phyloP scores from a whole-genome alignment of 2,113 vertebrate genomes.

The Cyprinodon variegatus region DNA sequence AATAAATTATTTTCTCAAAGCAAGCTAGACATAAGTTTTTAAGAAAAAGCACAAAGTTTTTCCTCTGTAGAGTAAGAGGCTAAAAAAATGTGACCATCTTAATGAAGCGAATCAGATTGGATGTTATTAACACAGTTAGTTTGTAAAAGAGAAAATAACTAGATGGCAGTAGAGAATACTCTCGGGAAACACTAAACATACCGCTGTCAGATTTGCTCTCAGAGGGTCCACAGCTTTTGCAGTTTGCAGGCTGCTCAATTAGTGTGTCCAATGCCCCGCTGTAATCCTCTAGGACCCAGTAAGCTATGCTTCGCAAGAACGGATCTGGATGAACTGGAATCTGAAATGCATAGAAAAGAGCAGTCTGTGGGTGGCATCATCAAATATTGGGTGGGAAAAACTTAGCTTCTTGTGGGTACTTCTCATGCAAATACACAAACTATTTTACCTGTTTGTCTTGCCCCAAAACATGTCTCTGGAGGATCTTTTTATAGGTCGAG shows the following conservation, averaged over 20 bases:
- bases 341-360: conserved; percentile 35
- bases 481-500: conserved; percentile 90
- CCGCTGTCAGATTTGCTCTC: conserved; percentile 43
- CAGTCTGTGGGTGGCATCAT: neutral
- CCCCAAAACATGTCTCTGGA: conserved; percentile 89
- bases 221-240: conserved; percentile 16
- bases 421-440: neutral
- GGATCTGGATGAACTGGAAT: conserved; percentile 84
- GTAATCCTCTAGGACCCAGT: conserved; percentile 96
- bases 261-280: conserved; percentile 90
- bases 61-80: no score
- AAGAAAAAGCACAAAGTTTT: no score
- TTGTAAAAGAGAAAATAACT: neutral
- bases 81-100: no score
- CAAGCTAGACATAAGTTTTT: no score
- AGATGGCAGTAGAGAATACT: neutral
- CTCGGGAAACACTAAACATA: conserved; percentile 13
- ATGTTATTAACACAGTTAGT: neutral
- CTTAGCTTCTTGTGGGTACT: neutral
- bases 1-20: no score
- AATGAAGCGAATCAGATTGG: no score
- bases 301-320: conserved; percentile 94
- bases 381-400: conserved; percentile 7
- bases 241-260: conserved; percentile 79
- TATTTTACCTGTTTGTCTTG: conserved; percentile 72